phyloP scores from a whole-genome alignment of 2,797 vertebrate genomes.

The Alca torda region DNA sequence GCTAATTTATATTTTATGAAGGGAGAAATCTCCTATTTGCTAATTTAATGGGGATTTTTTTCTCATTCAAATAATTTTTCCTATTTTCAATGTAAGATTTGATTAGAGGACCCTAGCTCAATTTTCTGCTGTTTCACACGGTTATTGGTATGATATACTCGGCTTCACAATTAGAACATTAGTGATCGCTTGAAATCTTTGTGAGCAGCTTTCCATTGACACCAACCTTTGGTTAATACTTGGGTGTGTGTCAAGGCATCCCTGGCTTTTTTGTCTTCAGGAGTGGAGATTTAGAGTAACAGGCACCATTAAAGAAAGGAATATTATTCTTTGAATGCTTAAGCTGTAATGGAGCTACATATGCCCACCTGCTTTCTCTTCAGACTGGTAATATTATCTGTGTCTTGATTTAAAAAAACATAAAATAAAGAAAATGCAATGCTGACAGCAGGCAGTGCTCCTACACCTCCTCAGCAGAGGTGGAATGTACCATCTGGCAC shows the following conservation, averaged over 20 bases:
- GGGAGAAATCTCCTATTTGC: background rate
- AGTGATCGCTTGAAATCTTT: background rate
- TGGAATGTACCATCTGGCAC: constrained; percentile 59
- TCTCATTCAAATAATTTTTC: background rate
- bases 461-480: constrained; percentile 69
- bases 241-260: background rate
- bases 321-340: background rate
- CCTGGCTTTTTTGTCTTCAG: background rate
- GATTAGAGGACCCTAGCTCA: background rate
- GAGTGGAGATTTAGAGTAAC: background rate
- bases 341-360: background rate
- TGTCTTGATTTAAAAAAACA: background rate
- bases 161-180: background rate
- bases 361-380: background rate
- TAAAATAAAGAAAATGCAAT: background rate
- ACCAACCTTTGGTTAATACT: background rate
- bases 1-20: background rate
- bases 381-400: background rate
- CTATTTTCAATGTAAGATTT: background rate
- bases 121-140: background rate
- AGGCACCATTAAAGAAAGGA: background rate
- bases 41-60: background rate
- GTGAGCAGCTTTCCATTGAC: background rate
- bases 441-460: constrained; percentile 58
- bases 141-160: background rate